phyloP scores from a whole-genome alignment of 2,113 vertebrate genomes.

The Eulemur rufifrons region DNA sequence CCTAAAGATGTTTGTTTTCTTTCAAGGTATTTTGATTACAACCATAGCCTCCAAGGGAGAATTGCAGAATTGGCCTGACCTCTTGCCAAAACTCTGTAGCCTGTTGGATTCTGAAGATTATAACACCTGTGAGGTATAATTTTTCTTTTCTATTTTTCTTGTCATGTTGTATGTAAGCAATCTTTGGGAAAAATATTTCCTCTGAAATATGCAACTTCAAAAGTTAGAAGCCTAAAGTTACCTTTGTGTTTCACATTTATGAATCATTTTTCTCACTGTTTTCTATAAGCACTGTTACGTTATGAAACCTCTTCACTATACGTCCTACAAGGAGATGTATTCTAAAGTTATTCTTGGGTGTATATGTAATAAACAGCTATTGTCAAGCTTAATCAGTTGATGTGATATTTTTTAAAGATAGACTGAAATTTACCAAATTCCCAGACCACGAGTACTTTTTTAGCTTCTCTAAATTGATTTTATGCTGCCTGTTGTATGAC shows the following conservation, averaged over 20 bases:
- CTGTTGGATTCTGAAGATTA: constrained; percentile 98
- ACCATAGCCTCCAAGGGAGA: constrained; percentile 98
- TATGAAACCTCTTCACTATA: not conserved
- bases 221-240: constrained; percentile 29
- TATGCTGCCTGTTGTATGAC: not conserved
- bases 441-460: not conserved
- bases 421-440: not conserved
- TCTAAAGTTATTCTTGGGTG: not conserved
- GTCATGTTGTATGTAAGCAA: not conserved
- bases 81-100: constrained; percentile 95
- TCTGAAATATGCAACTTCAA: not conserved
- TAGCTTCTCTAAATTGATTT: not conserved
- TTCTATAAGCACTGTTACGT: not conserved
- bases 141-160: not conserved
- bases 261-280: not conserved
- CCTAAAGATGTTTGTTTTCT: constrained; percentile 32
- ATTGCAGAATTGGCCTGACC: constrained; percentile 98
- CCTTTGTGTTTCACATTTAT: constrained; percentile 27
- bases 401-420: not conserved
- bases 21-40: constrained; percentile 96
- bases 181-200: not conserved
- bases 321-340: not conserved
- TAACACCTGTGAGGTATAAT: constrained; percentile 95
- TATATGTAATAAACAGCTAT: not conserved
- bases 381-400: not conserved